phyloP scores from a whole-genome alignment of 2,797 vertebrate species.

The Malacoctenus gilli region DNA sequence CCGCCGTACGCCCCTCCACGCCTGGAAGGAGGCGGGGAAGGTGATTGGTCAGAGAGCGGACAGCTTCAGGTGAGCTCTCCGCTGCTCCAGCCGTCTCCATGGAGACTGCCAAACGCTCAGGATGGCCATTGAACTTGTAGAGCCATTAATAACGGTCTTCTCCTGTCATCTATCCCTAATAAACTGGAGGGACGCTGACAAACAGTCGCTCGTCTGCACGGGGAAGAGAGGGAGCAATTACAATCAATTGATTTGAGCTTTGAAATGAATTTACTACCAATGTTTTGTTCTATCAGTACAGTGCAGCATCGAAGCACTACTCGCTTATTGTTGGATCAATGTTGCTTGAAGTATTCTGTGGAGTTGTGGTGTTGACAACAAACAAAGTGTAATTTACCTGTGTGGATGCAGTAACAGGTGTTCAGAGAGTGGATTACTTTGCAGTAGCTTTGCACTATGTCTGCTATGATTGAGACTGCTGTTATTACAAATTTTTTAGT shows the following conservation, averaged over 20 bases:
- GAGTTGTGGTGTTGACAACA: too few species aligned
- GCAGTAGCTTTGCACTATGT: too few species aligned
- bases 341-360: not conserved
- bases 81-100: slow-evolving; percentile 61
- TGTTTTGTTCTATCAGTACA: slow-evolving; percentile 45
- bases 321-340: slow-evolving; percentile 20
- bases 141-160: slow-evolving; percentile 71
- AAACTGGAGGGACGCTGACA: slow-evolving; percentile 52
- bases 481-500: too few species aligned
- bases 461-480: too few species aligned
- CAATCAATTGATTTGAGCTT: slow-evolving; percentile 41
- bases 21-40: slow-evolving; percentile 19
- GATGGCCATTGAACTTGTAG: slow-evolving; percentile 65
- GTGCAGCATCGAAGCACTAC: slow-evolving; percentile 4
- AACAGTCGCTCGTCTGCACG: slow-evolving; percentile 42
- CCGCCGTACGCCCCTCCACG: slow-evolving; percentile 54
- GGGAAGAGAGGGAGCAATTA: slow-evolving; percentile 43
- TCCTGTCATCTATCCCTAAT: slow-evolving; percentile 67
- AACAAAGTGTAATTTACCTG: too few species aligned
- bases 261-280: slow-evolving; percentile 27
- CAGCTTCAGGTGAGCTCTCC: slow-evolving; percentile 67
- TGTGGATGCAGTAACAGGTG: too few species aligned
- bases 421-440: too few species aligned
- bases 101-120: slow-evolving; percentile 65
- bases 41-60: slow-evolving; percentile 71